A percentile compares a stretch with the other conserved stretches of the same genome.
Conservation (phyloP, 30 jellyfish, hydroid and myxozoan genomes). For the Cassiopea andromeda region DNA sequence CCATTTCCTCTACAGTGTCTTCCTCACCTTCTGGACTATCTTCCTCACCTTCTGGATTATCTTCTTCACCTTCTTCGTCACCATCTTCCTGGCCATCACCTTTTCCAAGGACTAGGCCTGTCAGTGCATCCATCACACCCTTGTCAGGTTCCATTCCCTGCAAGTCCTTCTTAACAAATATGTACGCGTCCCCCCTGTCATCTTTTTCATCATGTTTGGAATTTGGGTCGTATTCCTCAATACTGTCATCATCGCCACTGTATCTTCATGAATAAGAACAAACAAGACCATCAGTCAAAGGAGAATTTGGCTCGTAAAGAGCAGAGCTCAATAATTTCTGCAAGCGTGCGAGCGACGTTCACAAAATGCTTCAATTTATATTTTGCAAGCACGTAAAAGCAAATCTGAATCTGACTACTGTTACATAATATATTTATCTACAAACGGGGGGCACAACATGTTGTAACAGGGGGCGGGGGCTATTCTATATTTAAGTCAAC, state of each 20-base stretch:
- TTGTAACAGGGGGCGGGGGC: too few species aligned
- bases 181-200: slow-evolving; percentile 73
- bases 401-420: too few species aligned
- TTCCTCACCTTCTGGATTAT: slow-evolving; percentile 3
- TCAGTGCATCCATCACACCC: neutral
- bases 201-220: slow-evolving; percentile 57
- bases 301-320: too few species aligned
- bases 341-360: too few species aligned
- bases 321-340: too few species aligned
- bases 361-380: too few species aligned
- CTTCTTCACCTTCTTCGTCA: slow-evolving; percentile 25
- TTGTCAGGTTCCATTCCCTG: slow-evolving; percentile 17
- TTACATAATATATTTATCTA: too few species aligned
- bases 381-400: too few species aligned
- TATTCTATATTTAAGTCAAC: too few species aligned
- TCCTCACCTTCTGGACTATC: slow-evolving; percentile 10
- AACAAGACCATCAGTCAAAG: too few species aligned
- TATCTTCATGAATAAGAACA: slow-evolving; percentile 9
- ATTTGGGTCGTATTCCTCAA: slow-evolving; percentile 40
- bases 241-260: slow-evolving; percentile 54
- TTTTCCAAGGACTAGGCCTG: slow-evolving; percentile 2
- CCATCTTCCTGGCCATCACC: slow-evolving; percentile 38
- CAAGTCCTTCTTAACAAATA: slow-evolving; percentile 45
- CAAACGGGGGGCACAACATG: too few species aligned
- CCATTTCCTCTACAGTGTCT: slow-evolving; percentile 1